Evolutionary conservation across 2,888 invertebrate species (phyloP), one percentile per base, ranked within the genome.

Genomic region (Diabrotica balteata): DNA sequence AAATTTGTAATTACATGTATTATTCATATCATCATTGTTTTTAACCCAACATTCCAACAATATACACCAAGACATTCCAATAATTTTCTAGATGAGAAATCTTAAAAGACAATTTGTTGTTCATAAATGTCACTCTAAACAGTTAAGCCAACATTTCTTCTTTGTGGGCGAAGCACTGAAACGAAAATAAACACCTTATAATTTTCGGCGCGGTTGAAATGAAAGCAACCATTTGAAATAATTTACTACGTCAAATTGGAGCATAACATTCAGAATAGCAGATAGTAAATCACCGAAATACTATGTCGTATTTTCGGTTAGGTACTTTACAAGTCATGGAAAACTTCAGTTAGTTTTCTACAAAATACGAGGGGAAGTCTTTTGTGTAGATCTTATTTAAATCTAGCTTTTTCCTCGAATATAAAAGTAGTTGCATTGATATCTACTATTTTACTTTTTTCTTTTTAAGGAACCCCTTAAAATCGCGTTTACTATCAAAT

Each of bases 111-210:
- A 55, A 62, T 63, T 66, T 69, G 66, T 57, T 62, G 59, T 66
- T 62, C 46, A 59, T 63, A 63, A 69, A 66, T 52, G 62, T 62
- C 55, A 49, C 32, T 6, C n/a, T 7, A 32, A 44, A 45, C 53
- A 9, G 54, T 62, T 53, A 62, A 60, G 52, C n/a, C 44, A 61
- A 61, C 53, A 53, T 60, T 32, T 22, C 17, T 53, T 61, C 61
- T 61, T 54, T 62, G 54, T 54, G 7, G 8, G 53, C 43, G 42
- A 55, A 42, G 55, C 62, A 62, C n/a, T 62, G 11, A 52, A 63
- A 64, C 52, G 58, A 64, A 64, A 64, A 64, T 59, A 64, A 64
- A 64, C 64, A 59, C 64, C 51, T 63, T 57, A 58, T 52, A 49
- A 57, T 58, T 62, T 62, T 55, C 11, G 10, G 42, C 32, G 43